A percentile compares a stretch with the other conserved stretches of the same genome.
Conservation (phyloP, 2,113 vertebrate genomes). For the Zosterops pallidus region DNA sequence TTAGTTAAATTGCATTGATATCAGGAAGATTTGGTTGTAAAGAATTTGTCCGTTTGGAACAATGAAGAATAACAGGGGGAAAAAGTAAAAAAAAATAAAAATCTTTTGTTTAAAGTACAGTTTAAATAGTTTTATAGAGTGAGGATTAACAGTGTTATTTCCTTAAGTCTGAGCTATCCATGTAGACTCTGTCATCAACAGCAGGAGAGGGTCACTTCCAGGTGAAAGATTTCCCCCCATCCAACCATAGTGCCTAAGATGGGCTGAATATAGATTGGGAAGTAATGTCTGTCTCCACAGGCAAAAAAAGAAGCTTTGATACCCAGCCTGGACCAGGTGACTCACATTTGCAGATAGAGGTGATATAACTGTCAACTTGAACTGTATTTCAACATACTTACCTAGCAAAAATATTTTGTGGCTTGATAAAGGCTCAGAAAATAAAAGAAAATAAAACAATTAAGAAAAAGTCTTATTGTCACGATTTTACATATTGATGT, state of each 20-base stretch:
- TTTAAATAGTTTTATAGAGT: not conserved
- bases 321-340: not conserved
- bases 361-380: not conserved
- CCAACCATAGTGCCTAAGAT: not conserved
- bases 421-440: not conserved
- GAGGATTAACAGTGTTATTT: not conserved
- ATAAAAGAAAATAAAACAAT: not conserved
- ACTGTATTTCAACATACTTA: not conserved
- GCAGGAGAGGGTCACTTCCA: not conserved
- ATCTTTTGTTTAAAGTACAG: not conserved
- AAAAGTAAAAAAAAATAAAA: not conserved
- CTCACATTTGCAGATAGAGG: not conserved
- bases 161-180: not conserved
- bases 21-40: not conserved
- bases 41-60: not conserved
- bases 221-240: not conserved
- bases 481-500: not conserved
- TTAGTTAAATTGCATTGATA: not conserved
- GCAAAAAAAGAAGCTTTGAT: not conserved
- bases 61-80: not conserved
- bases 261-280: not conserved
- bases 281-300: not conserved
- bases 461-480: not conserved
- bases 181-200: not conserved
- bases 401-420: slow-evolving; percentile 18